Base-by-base conservation (phyloP, 2,797 vertebrate species). In the Distichodus sexfasciatus region DNA sequence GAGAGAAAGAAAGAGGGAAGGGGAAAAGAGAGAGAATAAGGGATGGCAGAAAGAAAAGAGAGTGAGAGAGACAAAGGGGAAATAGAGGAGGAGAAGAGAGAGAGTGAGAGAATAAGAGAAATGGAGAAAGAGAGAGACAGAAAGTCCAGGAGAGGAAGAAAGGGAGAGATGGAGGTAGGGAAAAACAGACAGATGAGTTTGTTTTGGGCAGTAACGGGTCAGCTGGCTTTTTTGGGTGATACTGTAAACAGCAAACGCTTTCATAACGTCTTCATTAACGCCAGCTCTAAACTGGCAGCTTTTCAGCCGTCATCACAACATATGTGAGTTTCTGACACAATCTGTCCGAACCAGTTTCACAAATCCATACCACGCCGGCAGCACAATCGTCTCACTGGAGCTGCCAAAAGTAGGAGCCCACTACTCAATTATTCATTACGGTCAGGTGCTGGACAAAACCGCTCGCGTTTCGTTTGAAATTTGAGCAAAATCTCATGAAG, bases 401-500 rank as follows among this genome's bases (percentile, higher is more conserved):
- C 46, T 10, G 11, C 10, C 40, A 38, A 24, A 35, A 24, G 26
- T 59, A 71, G 50, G 26, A 61, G 48, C 19, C 41, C 50, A 41
- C 41, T 46, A 26, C 28, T 72, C 33, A 66, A 67, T 54, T 9
- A 69, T 64, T 38, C 10, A 64, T 59, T 40, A 58, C 36, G 38
- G 38, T 71, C 44, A 67, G 41, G 58, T 62, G 31, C 17, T 31
- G 17, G 57, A 17, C 47, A 26, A 58, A 51, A 71, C 38, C 12
- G 12, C 35, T 35, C 17, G 4, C 35, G 17, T n/a, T 33, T 53
- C 29, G n/a, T n/a, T n/a, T n/a, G n/a, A n/a, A n/a, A n/a, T n/a
- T n/a, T n/a, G n/a, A n/a, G n/a, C n/a, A n/a, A n/a, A n/a, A n/a
- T n/a, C n/a, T n/a, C n/a, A n/a, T n/a, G n/a, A n/a, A n/a, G n/a